Base-by-base conservation (phyloP, 2,888 invertebrate species). In the Drosophila atroscutellata region DNA sequence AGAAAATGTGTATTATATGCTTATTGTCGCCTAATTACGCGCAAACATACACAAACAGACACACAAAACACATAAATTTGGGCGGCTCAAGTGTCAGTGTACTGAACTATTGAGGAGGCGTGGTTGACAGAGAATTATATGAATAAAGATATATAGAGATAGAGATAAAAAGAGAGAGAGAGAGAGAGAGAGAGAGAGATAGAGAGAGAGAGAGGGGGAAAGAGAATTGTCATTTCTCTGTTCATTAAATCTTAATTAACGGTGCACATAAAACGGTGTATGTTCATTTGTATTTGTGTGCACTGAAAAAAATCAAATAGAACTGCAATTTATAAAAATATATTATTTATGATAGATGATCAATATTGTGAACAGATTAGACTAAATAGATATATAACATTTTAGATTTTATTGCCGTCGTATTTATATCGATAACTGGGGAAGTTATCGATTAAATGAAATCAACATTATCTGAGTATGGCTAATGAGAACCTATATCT, bases 11-110 rank as follows among this genome's bases (percentile, higher is more conserved):
- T 89, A 90, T 89, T 89, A 89, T 86, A 89, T 89, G 87, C 89
- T 85, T 90, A 90, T 86, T 89, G 90, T 83, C 89, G 89, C 90
- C 89, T 90, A 86, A 90, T 90, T 91, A 81, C 82, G 70, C 72
- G 82, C 80, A 80, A 83, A 75, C 49, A 54, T 51, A 59, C 49
- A 65, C 51, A 51, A 8, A 34, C 36, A 66, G 34, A 36, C 24
- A 24, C 20, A 49, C 36, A 49, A 47, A 28, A 32, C 18, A 51
- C 39, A 54, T 60, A 72, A 72, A 70, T 66, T 62, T 62, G 64
- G 56, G 67, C 34, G 37, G 59, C 45, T 58, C 42, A 59, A 65
- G 66, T 54, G 42, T 1, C 50, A 59, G 47, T 7, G 13, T 26
- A 18, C 37, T 69, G 55, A 73, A 74, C 57, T 49, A 61, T 47